Evolutionary conservation across 1,140 invertebrate species (phyloP).

Genomic region (Penaeus japonicus): DNA sequence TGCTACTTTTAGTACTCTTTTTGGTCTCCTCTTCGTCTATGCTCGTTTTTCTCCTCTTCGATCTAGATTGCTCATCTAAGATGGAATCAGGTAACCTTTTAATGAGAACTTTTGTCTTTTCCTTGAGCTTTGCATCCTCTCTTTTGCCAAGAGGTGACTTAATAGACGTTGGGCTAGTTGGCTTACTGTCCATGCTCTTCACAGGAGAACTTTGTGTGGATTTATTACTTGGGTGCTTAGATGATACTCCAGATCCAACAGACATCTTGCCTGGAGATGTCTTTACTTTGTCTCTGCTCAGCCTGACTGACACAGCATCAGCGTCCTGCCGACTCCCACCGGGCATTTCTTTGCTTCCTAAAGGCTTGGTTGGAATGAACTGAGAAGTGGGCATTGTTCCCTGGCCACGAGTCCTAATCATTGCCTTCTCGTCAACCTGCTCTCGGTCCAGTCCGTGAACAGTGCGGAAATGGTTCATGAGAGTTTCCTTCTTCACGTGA

Average conservation of each 20-base stretch:
- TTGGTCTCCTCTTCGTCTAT: neutral
- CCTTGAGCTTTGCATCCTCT: slow-evolving; percentile 21
- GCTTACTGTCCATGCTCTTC: neutral
- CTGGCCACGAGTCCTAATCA: slow-evolving; percentile 58
- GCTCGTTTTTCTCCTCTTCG: slow-evolving; percentile 32
- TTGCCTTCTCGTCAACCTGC: slow-evolving; percentile 57
- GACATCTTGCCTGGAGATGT: neutral
- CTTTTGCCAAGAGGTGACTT: neutral
- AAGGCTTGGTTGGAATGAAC: slow-evolving; percentile 58
- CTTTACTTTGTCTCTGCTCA: neutral
- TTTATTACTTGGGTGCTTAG: neutral
- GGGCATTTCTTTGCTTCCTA: slow-evolving; percentile 53
- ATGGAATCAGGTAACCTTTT: slow-evolving; percentile 53
- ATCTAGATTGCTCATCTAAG: slow-evolving; percentile 37
- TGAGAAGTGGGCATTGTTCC: slow-evolving; percentile 60
- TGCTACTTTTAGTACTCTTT: neutral
- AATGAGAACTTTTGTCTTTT: slow-evolving; percentile 45
- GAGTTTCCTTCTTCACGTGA: slow-evolving; percentile 59
- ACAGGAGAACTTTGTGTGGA: neutral
- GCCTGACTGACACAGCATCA: neutral
- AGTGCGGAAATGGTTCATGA: slow-evolving; percentile 59
- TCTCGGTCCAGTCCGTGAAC: slow-evolving; percentile 50
- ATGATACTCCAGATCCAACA: neutral
- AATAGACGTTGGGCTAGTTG: neutral
- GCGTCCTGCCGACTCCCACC: neutral